Evolutionary conservation across 2,797 vertebrate species (phyloP).

Genomic region (Phalanger gymnotis): DNA sequence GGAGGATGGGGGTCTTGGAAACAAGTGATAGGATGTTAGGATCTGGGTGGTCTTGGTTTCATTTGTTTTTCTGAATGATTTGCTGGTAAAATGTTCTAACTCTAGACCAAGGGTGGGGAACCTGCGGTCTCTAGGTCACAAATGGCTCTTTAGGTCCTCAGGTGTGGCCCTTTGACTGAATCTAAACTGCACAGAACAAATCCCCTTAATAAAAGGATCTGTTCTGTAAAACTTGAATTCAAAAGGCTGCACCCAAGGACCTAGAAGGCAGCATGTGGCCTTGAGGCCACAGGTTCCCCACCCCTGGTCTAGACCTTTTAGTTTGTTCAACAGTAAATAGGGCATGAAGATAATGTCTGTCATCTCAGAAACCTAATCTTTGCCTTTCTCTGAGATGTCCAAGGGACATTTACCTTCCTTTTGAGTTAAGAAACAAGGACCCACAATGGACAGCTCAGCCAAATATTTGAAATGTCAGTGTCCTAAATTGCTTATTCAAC

Average conservation of each 20-base stretch:
- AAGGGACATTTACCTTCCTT: neutral
- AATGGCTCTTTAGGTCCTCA: too few species aligned
- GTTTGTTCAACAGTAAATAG: neutral
- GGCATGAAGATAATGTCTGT: neutral
- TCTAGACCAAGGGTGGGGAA: too few species aligned
- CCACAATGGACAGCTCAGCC: neutral
- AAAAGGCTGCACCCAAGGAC: too few species aligned
- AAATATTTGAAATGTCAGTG: neutral
- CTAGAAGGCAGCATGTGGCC: too few species aligned
- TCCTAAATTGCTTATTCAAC: neutral
- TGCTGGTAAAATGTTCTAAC: neutral
- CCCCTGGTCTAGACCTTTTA: neutral
- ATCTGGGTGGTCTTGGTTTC: constrained; percentile 42
- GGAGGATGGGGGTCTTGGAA: neutral
- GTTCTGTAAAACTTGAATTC: too few species aligned
- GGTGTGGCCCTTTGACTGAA: too few species aligned
- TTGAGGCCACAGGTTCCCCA: too few species aligned
- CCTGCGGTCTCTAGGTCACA: too few species aligned
- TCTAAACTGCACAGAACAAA: too few species aligned
- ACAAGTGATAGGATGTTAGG: constrained; percentile 18
- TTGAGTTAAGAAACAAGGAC: neutral
- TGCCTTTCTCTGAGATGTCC: neutral
- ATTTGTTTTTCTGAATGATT: neutral
- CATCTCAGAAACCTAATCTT: neutral
- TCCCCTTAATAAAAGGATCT: too few species aligned